phyloP scores from a whole-genome alignment of 2,113 vertebrate genomes.

The Ahaetulla prasina region DNA sequence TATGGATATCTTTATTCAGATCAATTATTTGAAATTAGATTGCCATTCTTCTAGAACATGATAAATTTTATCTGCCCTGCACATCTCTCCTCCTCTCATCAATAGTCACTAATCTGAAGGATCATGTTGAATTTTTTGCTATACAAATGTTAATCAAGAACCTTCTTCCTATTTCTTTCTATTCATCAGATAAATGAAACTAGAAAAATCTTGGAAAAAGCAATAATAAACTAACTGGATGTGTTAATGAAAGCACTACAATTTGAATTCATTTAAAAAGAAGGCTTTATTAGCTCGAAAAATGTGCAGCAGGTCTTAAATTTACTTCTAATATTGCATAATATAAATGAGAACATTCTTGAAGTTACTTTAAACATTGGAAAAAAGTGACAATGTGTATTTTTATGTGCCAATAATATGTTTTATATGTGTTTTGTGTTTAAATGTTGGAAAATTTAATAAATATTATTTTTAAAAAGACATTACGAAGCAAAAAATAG shows the following conservation, averaged over 20 bases:
- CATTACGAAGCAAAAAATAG: too few relatives aligned
- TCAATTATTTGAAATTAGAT: background rate
- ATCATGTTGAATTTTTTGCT: background rate
- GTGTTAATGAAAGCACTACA: background rate
- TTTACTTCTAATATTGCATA: background rate
- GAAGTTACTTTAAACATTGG: background rate
- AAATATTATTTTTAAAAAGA: too few relatives aligned
- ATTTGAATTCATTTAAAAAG: background rate
- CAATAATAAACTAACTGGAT: background rate
- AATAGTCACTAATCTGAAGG: background rate
- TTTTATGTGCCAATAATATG: background rate
- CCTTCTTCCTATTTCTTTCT: background rate
- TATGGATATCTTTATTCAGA: background rate
- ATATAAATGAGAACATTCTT: background rate
- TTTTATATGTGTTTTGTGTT: background rate
- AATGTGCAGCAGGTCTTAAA: background rate
- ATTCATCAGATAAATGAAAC: background rate
- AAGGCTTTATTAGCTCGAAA: background rate
- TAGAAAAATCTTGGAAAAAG: background rate
- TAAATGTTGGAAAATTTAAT: too few relatives aligned
- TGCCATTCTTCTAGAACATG: background rate
- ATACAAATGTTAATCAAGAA: background rate
- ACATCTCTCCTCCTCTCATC: background rate
- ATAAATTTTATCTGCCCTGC: background rate
- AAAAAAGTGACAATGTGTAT: background rate